Evolutionary conservation across 2,888 invertebrate genomes (phyloP), one percentile per base, ranked within the genome.

Genomic region (Pheosia tremula): DNA sequence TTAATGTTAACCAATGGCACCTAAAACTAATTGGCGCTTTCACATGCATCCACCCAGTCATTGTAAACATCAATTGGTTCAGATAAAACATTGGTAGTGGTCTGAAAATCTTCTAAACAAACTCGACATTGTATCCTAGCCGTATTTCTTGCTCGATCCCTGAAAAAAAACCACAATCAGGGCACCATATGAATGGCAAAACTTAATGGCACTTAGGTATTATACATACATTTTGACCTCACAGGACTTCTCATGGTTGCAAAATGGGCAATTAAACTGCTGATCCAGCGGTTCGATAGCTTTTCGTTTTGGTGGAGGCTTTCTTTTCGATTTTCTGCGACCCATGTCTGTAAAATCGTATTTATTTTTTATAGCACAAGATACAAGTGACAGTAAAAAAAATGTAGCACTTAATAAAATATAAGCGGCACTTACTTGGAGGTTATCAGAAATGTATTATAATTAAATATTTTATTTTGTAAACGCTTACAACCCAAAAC

Each of bases 1-100:
- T 67, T 71, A 72, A 56, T 67, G 57, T 45, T 62, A 70, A 66
- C 54, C 61, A 64, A 58, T 65, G 54, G 45, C 52, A 45, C 37
- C 45, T 81, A 79, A 68, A 73, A 72, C 78, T 90, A 92, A 78
- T 88, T 99, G 61, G 99, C 99, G 78, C 95, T 96, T 95, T 99
- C 99, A 93, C 99, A 99, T 0, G 99, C 99, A 94, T 99, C 99
- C 66, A 99, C 99, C 99, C 99, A 99, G 87, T 99, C 99, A 90
- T 99, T 99, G 87, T 99, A 99, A 13, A 99, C 99, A 94, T 99
- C 99, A 74, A 99, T 96, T 6, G 99, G 97, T 88, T 99, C 99
- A 8, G 99, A 99, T 64, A 99, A 94, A 82, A 98, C 97, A 91
- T 99, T 99, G 72, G 99, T 98, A 43, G 97, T 96, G 0, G 99